Base-by-base conservation (phyloP, 2,797 vertebrate genomes). In the Poecilia wingei region DNA sequence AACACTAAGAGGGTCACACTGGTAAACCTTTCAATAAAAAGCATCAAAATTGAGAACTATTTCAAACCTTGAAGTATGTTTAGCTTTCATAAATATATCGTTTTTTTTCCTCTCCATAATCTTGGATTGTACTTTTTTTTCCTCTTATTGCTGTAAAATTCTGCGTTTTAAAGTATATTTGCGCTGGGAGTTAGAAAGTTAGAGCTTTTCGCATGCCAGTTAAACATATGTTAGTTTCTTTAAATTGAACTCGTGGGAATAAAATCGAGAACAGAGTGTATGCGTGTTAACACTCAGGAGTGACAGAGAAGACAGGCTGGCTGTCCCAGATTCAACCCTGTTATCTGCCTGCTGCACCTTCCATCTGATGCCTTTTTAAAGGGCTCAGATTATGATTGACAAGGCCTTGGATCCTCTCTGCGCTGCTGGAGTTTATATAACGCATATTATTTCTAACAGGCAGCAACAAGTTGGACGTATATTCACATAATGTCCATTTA, bases 301-400 rank as follows among this genome's bases (percentile, higher is more conserved):
- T 79, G 83, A 84, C 70, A 78, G 85, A 1, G 18, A 45, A 47
- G 59, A 70, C 25, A 72, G 79, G 77, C 68, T 53, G 6, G 31
- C 61, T 83, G 83, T 78, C 83, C 87, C 71, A 87, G 80, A 82
- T 89, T 81, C 82, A 81, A 74, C 70, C 75, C 78, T 77, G 66
- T 87, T 88, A 87, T 87, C 87, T 68, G 22, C 28, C 6, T 10
- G 70, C 68, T 82, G 51, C 81, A 80, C 55, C 71, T 76, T 80
- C 75, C 53, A 74, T 47, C 59, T 79, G 76, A 84, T 79, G 73
- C 73, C 80, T 79, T 75, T 70, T 79, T 53, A 79, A 39, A 83
- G 74, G 18, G 20, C 53, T 61, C 69, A 86, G 61, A 70, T 70
- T 18, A 18, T 59, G 49, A 79, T n/a, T 82, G 85, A 86, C 84